Evolutionary conservation across 2,797 vertebrate genomes (phyloP), one percentile per base, ranked within the genome.

Genomic region (Euthynnus affinis): DNA sequence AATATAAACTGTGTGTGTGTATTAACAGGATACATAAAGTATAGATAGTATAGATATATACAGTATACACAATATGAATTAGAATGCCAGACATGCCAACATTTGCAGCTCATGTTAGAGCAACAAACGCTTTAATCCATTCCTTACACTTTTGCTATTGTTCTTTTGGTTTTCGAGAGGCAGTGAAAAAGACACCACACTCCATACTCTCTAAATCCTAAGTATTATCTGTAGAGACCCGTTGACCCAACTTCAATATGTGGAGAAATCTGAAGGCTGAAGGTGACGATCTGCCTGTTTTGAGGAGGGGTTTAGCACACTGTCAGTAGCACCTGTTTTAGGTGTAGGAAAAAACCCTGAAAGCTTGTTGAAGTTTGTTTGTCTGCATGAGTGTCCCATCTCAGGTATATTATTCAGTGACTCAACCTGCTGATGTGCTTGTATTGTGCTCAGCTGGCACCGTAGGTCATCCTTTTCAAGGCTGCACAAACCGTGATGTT

Each of bases 331-430:
- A 62, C 9, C 6, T 13, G 23, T 27, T 1, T n/a, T 34, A 12
- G 3, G 0, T 23, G 9, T 20, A 6, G 29, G 29, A 9, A 53
- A 68, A 34, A 51, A 66, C 53, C 32, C 37, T 42, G 18, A 70
- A 61, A 60, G 29, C 23, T 22, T 22, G 3, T 27, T 34, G n/a
- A 34, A 34, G 46, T 74, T 63, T 85, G 53, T 71, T 79, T 61
- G 20, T 44, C 42, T 23, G 40, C 62, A 52, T 61, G 42, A 44
- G 29, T 9, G 9, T 48, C 23, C 27, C 14, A 37, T 58, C 34
- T 62, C 62, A 61, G 22, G 74, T 63, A 51, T 55, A 65, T 76
- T 81, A 82, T 85, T 82, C 27, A 63, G n/a, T 73, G 56, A 71
- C 63, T 60, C 27, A 49, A 58, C 77, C 29, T 3, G 63, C 46